Percentiles rank a stretch among this genome's conserved stretches.
Evolutionary conservation across 2,888 invertebrate species (phyloP).

Genomic region (Drosophila algonquin): DNA sequence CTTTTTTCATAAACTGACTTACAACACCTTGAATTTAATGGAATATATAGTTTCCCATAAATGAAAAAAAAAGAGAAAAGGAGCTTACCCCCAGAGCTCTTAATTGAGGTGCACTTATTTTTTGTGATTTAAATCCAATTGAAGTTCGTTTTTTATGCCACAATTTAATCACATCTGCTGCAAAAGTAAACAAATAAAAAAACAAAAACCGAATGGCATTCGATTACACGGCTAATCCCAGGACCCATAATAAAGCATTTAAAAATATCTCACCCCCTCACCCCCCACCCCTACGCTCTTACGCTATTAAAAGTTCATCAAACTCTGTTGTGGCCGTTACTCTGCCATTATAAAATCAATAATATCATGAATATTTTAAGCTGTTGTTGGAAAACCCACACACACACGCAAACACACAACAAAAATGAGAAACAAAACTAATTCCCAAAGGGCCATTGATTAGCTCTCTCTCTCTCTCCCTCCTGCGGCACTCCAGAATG

Average conservation of each 20-base stretch:
- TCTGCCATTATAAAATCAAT: slow-evolving; percentile 66
- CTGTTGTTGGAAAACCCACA: slow-evolving; percentile 22
- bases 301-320: slow-evolving; percentile 53
- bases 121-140: slow-evolving; percentile 23
- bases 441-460: slow-evolving; percentile 68
- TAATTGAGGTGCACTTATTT: slow-evolving; percentile 1
- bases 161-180: slow-evolving; percentile 26
- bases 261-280: slow-evolving; percentile 1
- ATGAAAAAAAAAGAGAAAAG: not conserved
- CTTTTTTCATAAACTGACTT: not conserved
- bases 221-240: slow-evolving; percentile 51
- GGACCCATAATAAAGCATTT: slow-evolving; percentile 38
- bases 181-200: slow-evolving; percentile 19
- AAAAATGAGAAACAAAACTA: slow-evolving; percentile 35
- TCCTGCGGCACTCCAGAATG: slow-evolving; percentile 25
- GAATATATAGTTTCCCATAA: not conserved
- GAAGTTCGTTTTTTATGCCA: not conserved
- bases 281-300: not conserved
- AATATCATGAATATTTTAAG: slow-evolving; percentile 68
- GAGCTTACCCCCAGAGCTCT: not conserved
- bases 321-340: slow-evolving; percentile 36
- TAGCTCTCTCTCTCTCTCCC: slow-evolving; percentile 49
- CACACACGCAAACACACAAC: slow-evolving; percentile 11
- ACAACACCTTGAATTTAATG: not conserved
- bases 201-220: slow-evolving; percentile 42